Evolutionary conservation across 2,888 invertebrate genomes (phyloP), one percentile per base, ranked within the genome.

Genomic region (Syrista parreyssii): DNA sequence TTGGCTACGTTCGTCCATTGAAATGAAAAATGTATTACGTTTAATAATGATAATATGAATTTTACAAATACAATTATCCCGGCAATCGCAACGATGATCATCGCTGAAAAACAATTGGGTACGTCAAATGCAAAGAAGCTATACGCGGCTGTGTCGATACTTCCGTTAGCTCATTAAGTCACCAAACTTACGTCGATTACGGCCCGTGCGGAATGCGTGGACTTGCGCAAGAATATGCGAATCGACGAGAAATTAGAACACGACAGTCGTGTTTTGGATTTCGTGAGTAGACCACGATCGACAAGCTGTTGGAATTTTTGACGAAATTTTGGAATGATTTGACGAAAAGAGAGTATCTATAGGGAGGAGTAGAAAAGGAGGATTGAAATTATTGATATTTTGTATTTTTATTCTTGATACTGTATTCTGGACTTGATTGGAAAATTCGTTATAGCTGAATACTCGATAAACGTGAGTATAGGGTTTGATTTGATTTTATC

Each of bases 181-280:
- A 31, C 68, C 36, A 55, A 40, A 15, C 36, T 78, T 78, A 78
- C 68, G 73, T 78, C 73, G 75, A 76, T 78, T 74, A 76, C 76
- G 73, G 76, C 35, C 36, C 71, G 71, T 69, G 32, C 69, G 78
- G 78, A 79, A 77, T 77, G 77, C n/a, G 74, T 75, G 15, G 23
- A 55, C 23, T 79, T 79, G 76, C 75, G 77, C 77, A 79, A 79
- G 79, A 74, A 77, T 74, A 74, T 35, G 72, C 33, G 35, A 40
- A 74, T 74, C 68, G 72, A 33, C n/a, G 77, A 72, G 79, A 77
- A 79, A 79, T 79, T 74, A 71, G 77, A 79, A 72, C 79, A 68
- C 68, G 73, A 33, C 55, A 55, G 23, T 55, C 55, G 23, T 55
- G 2, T 1, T 23, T 23, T 55, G 55, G 55, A 55, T 23, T 23